phyloP scores from a whole-genome alignment of 2,113 vertebrate genomes.

The Sardina pilchardus region DNA sequence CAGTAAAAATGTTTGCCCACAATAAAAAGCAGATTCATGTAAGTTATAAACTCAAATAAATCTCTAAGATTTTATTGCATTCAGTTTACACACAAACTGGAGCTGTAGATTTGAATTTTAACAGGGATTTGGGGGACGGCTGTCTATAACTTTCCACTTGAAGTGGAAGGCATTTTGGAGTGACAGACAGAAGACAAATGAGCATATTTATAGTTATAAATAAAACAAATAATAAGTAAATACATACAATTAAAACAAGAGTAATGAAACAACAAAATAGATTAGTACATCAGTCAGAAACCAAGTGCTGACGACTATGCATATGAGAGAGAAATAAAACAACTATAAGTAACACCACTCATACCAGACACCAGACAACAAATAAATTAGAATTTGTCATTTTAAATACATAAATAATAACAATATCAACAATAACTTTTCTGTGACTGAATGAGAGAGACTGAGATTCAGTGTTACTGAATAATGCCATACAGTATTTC shows the following conservation, averaged over 20 bases:
- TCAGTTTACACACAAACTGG: slow-evolving; percentile 56
- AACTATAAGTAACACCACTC: slow-evolving; percentile 36
- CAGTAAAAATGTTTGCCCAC: slow-evolving; percentile 50
- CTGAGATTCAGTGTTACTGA: neutral
- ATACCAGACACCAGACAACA: slow-evolving; percentile 58
- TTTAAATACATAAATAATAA: slow-evolving; percentile 42
- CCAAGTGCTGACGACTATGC: slow-evolving; percentile 37
- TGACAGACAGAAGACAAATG: slow-evolving; percentile 34
- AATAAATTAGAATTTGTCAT: slow-evolving; percentile 55
- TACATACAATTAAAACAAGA: slow-evolving; percentile 36
- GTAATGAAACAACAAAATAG: slow-evolving; percentile 40
- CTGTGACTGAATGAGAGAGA: neutral
- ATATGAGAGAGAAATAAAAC: slow-evolving; percentile 20
- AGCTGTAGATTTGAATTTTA: slow-evolving; percentile 45
- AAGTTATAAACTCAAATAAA: slow-evolving; percentile 59
- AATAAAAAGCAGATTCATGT: slow-evolving; percentile 38
- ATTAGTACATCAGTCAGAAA: slow-evolving; percentile 51
- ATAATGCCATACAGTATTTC: neutral
- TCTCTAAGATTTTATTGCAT: slow-evolving; percentile 65
- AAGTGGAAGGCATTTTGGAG: slow-evolving; percentile 50
- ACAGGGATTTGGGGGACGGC: slow-evolving; percentile 42
- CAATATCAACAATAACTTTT: slow-evolving; percentile 53
- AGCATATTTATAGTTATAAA: slow-evolving; percentile 17
- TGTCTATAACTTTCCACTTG: slow-evolving; percentile 26
- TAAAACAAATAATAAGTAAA: slow-evolving; percentile 33